Base-by-base conservation (phyloP, 2,113 vertebrate genomes). In the Brachyhypopomus occidentalis region DNA sequence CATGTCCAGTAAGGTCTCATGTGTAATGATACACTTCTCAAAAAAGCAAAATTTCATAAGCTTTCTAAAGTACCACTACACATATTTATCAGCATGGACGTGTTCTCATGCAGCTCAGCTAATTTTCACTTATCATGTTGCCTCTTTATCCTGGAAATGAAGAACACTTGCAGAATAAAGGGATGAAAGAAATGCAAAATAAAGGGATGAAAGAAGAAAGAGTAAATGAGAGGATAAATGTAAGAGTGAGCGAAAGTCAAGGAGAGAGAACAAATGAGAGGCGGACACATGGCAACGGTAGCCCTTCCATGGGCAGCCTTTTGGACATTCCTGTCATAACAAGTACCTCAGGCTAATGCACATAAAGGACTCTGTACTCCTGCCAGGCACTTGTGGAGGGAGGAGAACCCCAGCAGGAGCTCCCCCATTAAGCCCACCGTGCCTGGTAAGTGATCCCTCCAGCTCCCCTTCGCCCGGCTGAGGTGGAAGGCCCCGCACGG, bases 31-130 rank as follows among this genome's bases (percentile, higher is more conserved):
- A 70, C 77, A 74, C 75, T 66, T 72, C 20, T 70, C 58, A 9
- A 25, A 69, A 81, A 67, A 72, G 48, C 48, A 75, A 63, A 22
- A 72, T 72, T 82, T 63, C 56, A 27, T 30, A 74, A 64, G n/a
- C 20, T 22, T 70, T 70, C 66, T 38, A n/a, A 70, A 70, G 41
- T 41, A 62, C 36, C 56, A 25, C 16, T 48, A 72, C n/a, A n/a
- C 19, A 20, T 60, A 80, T 55, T 62, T 69, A 76, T 60, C 77
- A 79, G 67, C 19, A 27, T 48, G 36, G 11, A 34, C 36, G 48
- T 38, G 20, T 62, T 67, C 17, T 7, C 72, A 20, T 7, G 25
- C 45, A 66, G 4, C 5, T 67, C 19, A 11, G 34, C 30, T 69
- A 17, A 30, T 41, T 62, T 56, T 30, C 19, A 20, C 45, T 60